Evolutionary conservation across 2,888 invertebrate genomes (phyloP), one percentile per base, ranked within the genome.

Genomic region (Geophilus truncorum): DNA sequence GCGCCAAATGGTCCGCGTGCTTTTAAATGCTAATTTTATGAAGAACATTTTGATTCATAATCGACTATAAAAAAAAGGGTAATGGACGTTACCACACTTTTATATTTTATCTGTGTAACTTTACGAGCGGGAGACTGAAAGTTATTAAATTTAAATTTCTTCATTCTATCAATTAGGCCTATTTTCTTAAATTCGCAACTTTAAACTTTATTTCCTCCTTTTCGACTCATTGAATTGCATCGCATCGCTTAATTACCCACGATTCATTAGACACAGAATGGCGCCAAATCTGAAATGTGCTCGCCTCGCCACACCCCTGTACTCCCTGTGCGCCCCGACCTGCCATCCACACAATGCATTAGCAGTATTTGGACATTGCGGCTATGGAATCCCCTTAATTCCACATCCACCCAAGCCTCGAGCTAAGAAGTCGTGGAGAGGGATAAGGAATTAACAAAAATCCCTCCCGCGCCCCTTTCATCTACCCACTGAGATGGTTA

Each of bases 331-430:
- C n/a, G n/a, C n/a, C n/a, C n/a, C n/a, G n/a, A n/a, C n/a, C n/a
- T n/a, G n/a, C n/a, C n/a, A 9, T 9, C 32, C 32, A 32, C 32
- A 32, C 32, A 32, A 32, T 32, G 9, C 32, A 25, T 51, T 51
- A 21, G 7, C 18, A 18, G 51, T 28, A 70, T 70, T 70, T 28
- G 70, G 23, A 70, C 25, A 70, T 70, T 70, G 25, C 70, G 28
- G 3, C 12, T 70, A 70, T 25, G 70, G 70, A 28, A 70, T 70
- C 70, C 28, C 28, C 25, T 10, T 28, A 70, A 70, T 70, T 70
- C 70, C 70, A 70, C 70, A 70, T 70, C 70, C 70, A 70, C 70
- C 70, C 70, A 70, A 6, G 70, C 70, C 70, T 23, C 70, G 28
- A 70, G 70, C 70, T 15, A 25, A 25, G 28, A 70, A 70, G 28